phyloP scores from a whole-genome alignment of 2,113 vertebrate genomes.

The Hylia prasina region DNA sequence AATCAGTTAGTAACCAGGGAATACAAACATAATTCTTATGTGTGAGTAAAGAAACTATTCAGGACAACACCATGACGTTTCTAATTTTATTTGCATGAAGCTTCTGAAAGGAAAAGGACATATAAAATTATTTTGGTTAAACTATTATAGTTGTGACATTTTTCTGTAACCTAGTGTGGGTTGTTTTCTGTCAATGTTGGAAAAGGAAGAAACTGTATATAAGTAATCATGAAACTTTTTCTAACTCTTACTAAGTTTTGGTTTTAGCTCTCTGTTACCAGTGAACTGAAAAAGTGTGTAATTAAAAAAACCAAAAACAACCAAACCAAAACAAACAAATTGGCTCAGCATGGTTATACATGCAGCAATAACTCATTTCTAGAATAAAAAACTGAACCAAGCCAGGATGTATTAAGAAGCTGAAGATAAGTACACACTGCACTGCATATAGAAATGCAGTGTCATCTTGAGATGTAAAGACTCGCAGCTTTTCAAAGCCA shows the following conservation, averaged over 20 bases:
- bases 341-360: not conserved
- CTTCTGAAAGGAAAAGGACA: not conserved
- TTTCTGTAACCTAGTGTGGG: not conserved
- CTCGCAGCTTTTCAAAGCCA: not conserved
- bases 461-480: not conserved
- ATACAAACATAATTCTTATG: not conserved
- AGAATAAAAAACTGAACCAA: not conserved
- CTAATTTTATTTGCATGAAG: not conserved
- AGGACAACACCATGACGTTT: not conserved
- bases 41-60: not conserved
- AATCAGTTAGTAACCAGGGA: not conserved
- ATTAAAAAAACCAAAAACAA: not conserved
- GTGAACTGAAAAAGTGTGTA: not conserved
- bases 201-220: not conserved
- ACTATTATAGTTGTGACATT: not conserved
- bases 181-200: not conserved
- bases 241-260: not conserved
- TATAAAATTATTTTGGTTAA: not conserved
- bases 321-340: too few species aligned
- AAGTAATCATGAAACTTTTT: not conserved
- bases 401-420: not conserved
- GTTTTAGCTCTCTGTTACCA: not conserved
- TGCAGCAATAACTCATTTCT: not conserved
- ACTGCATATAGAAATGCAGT: not conserved
- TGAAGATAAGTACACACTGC: not conserved